These are phyloP conservation scores for Drosophila nebulosa DNA, from an alignment of 1,140 invertebrate genomes.

Conservation along the genomic window DNA sequence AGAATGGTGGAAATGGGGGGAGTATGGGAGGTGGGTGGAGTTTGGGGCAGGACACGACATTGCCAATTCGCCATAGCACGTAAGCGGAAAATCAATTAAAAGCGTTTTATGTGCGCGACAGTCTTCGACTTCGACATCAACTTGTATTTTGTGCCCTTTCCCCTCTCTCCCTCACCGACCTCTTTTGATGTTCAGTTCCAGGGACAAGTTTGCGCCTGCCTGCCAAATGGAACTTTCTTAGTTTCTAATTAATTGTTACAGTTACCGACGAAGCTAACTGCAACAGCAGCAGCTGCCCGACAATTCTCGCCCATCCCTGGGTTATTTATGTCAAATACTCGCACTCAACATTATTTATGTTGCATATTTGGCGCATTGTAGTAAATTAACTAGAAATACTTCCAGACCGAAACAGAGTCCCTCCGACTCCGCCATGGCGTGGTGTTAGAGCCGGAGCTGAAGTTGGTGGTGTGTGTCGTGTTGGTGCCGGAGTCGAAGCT, in stretches of 20 bases:
- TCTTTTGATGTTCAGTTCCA: background rate
- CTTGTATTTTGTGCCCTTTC: constrained; percentile 5
- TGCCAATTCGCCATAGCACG: constrained; percentile 58
- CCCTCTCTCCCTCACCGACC: background rate
- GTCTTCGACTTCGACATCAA: constrained; percentile 41
- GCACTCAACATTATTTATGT: constrained; percentile 66
- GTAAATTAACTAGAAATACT: constrained; percentile 62
- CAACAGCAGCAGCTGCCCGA: constrained; percentile 32
- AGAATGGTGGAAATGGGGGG: background rate
- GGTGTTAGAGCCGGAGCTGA: background rate
- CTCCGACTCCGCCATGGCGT: too few relatives aligned
- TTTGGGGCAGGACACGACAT: constrained; percentile 17
- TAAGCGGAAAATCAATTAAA: constrained; percentile 78
- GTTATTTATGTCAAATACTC: constrained; percentile 70
- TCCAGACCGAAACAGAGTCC: background rate
- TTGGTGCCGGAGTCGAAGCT: background rate
- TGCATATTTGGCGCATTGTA: constrained; percentile 70
- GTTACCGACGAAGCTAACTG: constrained; percentile 42
- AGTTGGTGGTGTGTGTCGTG: background rate
- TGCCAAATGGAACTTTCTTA: constrained; percentile 75
- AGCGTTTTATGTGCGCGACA: constrained; percentile 76
- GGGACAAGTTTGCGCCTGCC: constrained; percentile 65
- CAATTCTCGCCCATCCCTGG: constrained; percentile 19
- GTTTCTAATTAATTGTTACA: constrained; percentile 79
- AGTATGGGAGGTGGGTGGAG: background rate